These are phyloP conservation scores for Metridium senile DNA, from an alignment of 92 coral and sea anemone species.

Conservation along the genomic window DNA sequence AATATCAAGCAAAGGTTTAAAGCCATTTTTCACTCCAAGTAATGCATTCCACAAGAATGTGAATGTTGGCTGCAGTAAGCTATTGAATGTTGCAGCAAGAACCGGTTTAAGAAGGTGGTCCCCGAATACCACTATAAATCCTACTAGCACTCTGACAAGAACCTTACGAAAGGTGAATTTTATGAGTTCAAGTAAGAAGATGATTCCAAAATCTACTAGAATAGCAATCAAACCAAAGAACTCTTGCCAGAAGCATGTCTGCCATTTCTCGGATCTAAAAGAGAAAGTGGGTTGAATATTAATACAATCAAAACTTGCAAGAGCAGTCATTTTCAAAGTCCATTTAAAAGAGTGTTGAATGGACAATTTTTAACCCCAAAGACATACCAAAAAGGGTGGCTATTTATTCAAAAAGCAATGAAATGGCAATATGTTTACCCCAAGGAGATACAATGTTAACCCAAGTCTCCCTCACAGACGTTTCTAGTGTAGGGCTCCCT, in stretches of 20 bases:
- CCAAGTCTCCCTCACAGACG: too few relatives aligned
- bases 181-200: conserved; percentile 75
- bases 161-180: conserved; percentile 68
- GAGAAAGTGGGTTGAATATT: too few relatives aligned
- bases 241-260: conserved; percentile 90
- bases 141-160: conserved; percentile 62
- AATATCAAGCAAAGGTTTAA: conserved; percentile 76
- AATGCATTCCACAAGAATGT: conserved; percentile 75
- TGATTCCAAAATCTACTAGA: conserved; percentile 74
- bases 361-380: too few relatives aligned
- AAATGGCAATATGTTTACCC: too few relatives aligned
- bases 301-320: too few relatives aligned
- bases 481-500: too few relatives aligned
- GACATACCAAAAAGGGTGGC: too few relatives aligned
- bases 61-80: conserved; percentile 78
- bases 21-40: conserved; percentile 65
- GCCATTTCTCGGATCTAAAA: conserved; percentile 81
- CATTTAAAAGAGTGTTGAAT: too few relatives aligned
- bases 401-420: too few relatives aligned
- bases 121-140: conserved; percentile 70
- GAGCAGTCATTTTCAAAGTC: too few relatives aligned
- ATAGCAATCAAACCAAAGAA: conserved; percentile 84
- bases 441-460: too few relatives aligned
- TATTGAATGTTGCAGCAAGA: conserved; percentile 73
- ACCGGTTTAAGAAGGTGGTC: conserved; percentile 83